Conservation (phyloP, 2,888 invertebrate genomes). For the Drosophila suboccidentalis region DNA sequence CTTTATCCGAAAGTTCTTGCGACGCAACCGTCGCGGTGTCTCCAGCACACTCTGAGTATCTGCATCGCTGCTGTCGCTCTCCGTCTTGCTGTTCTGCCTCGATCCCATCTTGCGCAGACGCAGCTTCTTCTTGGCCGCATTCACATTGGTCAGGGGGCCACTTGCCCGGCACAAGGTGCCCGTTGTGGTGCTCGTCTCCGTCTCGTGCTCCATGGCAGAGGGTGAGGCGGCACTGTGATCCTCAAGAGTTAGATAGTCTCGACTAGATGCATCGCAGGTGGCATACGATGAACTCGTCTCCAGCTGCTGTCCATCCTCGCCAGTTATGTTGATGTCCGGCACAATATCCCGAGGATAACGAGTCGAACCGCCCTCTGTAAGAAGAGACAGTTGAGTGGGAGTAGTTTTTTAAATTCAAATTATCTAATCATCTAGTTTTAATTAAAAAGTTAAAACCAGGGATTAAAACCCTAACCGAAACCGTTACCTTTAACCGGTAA, state of each 20-base stretch:
- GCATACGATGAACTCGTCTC: constrained; percentile 58
- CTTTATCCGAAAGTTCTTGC: constrained; percentile 84
- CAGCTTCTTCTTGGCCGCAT: constrained; percentile 80
- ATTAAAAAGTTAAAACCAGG: no score
- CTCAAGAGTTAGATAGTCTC: constrained; percentile 71
- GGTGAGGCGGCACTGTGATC: constrained; percentile 72
- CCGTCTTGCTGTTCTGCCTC: constrained; percentile 85
- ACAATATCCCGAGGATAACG: constrained; percentile 73
- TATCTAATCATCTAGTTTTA: no score
- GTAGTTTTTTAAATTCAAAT: no score
- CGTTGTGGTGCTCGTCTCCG: constrained; percentile 71
- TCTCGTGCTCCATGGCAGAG: constrained; percentile 70
- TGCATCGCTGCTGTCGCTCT: constrained; percentile 85
- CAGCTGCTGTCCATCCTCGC: constrained; percentile 77
- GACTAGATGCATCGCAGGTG: constrained; percentile 56
- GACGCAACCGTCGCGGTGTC: constrained; percentile 84
- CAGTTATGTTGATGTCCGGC: constrained; percentile 84
- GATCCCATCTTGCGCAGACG: constrained; percentile 85
- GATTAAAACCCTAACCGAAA: no score
- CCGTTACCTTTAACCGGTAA: no score
- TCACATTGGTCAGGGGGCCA: constrained; percentile 27
- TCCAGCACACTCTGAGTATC: constrained; percentile 81
- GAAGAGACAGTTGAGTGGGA: not conserved
- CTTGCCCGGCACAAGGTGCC: constrained; percentile 60
- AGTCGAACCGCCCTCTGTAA: constrained; percentile 76